Percentiles rank a stretch among this genome's conserved stretches.
phyloP scores from a whole-genome alignment of 2,113 vertebrate genomes.

The Malurus elegans region DNA sequence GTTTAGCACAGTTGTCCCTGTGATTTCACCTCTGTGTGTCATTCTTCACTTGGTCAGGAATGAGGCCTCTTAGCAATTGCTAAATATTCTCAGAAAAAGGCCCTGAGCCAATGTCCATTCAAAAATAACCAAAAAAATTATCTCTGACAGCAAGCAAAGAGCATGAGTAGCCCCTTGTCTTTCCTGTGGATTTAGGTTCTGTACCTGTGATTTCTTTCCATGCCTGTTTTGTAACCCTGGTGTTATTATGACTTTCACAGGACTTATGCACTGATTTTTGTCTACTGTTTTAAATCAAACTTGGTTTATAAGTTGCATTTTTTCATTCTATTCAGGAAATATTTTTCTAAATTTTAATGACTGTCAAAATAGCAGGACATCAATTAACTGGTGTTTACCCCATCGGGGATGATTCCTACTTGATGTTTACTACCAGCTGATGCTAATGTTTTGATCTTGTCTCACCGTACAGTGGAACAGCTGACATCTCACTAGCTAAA shows the following conservation, averaged over 20 bases:
- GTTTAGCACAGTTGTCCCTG: neutral
- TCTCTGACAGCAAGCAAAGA: neutral
- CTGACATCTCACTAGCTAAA: neutral
- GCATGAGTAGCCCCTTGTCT: neutral
- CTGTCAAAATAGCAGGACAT: neutral
- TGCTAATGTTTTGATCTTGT: neutral
- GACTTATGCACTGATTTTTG: neutral
- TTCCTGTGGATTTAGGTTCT: neutral
- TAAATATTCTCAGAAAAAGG: neutral
- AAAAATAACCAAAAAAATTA: neutral
- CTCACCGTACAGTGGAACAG: neutral
- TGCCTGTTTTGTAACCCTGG: neutral
- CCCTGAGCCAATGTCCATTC: neutral
- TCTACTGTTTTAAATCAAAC: neutral
- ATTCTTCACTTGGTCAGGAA: neutral
- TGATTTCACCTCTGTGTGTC: neutral
- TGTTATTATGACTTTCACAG: accelerated
- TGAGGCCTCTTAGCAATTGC: neutral
- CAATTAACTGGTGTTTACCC: neutral
- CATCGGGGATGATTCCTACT: neutral
- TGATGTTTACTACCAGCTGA: neutral
- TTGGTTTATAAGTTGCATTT: neutral
- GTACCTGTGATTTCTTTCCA: accelerated
- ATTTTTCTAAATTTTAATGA: neutral
- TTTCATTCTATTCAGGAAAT: neutral